A percentile compares a stretch with the other conserved stretches of the same genome.
Evolutionary conservation across 2,797 vertebrate species (phyloP).

Genomic region (Varecia variegata): DNA sequence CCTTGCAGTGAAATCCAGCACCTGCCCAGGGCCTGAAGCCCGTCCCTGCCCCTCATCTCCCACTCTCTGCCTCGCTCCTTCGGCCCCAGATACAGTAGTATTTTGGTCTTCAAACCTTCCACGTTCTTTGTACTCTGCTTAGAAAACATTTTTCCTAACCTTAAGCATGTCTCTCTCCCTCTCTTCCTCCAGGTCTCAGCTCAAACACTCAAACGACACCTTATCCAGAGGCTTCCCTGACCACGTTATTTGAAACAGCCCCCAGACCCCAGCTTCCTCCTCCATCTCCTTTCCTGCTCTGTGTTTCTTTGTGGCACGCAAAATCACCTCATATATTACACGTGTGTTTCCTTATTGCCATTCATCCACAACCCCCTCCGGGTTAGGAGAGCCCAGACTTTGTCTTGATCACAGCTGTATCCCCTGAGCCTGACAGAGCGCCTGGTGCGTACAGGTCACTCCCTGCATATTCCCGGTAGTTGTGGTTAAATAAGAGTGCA

Average conservation of each 20-base stretch:
- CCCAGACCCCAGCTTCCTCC: rapidly evolving
- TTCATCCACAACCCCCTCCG: neutral
- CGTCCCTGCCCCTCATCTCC: neutral
- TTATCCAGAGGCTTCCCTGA: neutral
- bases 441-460: neutral
- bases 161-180: neutral
- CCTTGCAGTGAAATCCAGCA: neutral
- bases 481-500: neutral
- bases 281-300: neutral
- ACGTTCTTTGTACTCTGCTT: neutral
- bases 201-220: neutral
- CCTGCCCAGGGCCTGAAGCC: neutral
- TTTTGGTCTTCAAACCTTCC: neutral
- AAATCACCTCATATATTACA: neutral
- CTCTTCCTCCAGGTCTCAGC: neutral
- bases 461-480: rapidly evolving
- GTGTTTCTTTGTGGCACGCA: neutral
- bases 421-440: neutral
- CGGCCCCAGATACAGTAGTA: too few species aligned
- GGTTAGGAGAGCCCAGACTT: neutral
- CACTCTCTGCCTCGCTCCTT: neutral
- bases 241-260: rapidly evolving
- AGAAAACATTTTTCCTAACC: neutral
- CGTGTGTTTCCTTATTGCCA: neutral
- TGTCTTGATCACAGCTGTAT: neutral